These are phyloP conservation scores for Chymomyza costata DNA, from an alignment of 1,140 invertebrate species.

Conservation along the genomic window DNA sequence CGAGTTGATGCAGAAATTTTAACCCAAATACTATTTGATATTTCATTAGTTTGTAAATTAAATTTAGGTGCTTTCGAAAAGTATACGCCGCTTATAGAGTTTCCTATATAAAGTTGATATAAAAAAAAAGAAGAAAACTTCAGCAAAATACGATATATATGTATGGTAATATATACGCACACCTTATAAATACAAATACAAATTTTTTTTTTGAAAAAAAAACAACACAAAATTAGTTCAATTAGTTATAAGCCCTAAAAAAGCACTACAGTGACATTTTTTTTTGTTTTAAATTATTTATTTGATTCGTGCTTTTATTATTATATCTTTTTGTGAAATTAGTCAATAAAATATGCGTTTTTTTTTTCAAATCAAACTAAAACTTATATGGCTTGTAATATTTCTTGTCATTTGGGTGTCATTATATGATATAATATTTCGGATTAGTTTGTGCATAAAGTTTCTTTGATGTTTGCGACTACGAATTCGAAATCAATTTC, in stretches of 20 bases:
- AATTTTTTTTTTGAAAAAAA: slow-evolving; percentile 31
- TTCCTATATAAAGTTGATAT: slow-evolving; percentile 60
- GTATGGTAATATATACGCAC: slow-evolving; percentile 14
- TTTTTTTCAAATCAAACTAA: slow-evolving; percentile 30
- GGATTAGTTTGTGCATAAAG: slow-evolving; percentile 2
- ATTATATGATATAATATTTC: neutral
- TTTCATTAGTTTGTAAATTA: slow-evolving; percentile 62
- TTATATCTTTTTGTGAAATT: slow-evolving; percentile 70
- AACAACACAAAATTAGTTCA: slow-evolving; percentile 60
- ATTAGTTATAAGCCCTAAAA: slow-evolving; percentile 34
- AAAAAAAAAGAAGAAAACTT: slow-evolving; percentile 13
- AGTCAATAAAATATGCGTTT: slow-evolving; percentile 68
- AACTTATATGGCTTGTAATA: slow-evolving; percentile 13
- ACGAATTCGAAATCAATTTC: slow-evolving; percentile 19
- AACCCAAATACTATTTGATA: slow-evolving; percentile 74
- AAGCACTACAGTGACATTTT: slow-evolving; percentile 18
- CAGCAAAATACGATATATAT: slow-evolving; percentile 13
- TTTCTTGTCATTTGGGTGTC: neutral
- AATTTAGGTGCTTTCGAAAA: slow-evolving; percentile 71
- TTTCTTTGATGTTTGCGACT: slow-evolving; percentile 22
- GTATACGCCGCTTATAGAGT: slow-evolving; percentile 70
- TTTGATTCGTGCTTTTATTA: slow-evolving; percentile 55
- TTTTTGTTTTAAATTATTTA: slow-evolving; percentile 56
- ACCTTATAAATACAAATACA: slow-evolving; percentile 9
- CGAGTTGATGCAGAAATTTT: slow-evolving; percentile 45